Evolutionary conservation across 2,888 invertebrate genomes (phyloP), one percentile per base, ranked within the genome.

Genomic region (Catocala nupta): DNA sequence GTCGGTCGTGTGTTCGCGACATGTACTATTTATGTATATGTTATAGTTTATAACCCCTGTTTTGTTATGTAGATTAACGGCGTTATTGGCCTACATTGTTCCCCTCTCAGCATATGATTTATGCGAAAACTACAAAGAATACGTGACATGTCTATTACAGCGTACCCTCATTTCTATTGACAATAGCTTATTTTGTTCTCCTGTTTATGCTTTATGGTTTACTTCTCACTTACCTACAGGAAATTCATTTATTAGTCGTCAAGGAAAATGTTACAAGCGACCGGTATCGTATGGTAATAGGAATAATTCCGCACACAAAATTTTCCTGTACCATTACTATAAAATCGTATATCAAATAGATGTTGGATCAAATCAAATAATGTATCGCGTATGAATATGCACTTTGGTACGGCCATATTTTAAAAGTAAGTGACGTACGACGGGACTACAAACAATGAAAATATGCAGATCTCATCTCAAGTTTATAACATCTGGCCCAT

Each of bases 41-140:
- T 66, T 70, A 70, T 71, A 72, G 79, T 80, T 81, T 77, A 74
- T 78, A 77, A 77, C 71, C 78, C 78, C 73, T 78, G 78, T 83
- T 86, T 90, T 90, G 88, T 90, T 73, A 90, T 90, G 90, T 80
- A 83, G 82, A 90, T 90, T 75, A 63, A 63, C 67, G 68, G 74
- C 77, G 80, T 80, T 82, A 82, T 82, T 76, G 70, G 64, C 63
- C 57, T 56, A 72, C 76, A 83, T 88, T 89, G 89, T 90, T 72
- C 81, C 66, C 61, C 71, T 65, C 68, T 69, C 78, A 80, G 70
- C 80, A 78, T 76, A 73, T 82, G 77, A 82, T 82, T 81, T 83
- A 83, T 83, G 78, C 81, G 72, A 71, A 70, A 73, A 68, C 63
- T 74, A 80, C 79, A 82, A 79, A 78, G 78, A 68, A 62, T 50